Percentiles rank a stretch among this genome's conserved stretches.
Evolutionary conservation across 2,888 invertebrate genomes (phyloP).

Genomic region (Caenorhabditis drosophilae): DNA sequence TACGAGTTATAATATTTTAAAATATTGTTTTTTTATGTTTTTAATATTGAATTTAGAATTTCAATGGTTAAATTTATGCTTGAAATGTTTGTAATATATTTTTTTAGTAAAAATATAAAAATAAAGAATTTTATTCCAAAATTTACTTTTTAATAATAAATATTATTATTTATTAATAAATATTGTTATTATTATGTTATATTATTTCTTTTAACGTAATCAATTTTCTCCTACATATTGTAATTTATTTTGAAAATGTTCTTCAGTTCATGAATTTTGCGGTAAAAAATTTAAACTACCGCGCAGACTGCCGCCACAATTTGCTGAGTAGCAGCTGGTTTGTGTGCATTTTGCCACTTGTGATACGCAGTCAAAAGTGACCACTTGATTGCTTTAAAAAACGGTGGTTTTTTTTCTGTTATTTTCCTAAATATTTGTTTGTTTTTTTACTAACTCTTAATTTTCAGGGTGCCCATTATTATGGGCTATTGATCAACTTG

Average conservation of each 20-base stretch:
- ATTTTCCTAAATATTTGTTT: slow-evolving; percentile 1
- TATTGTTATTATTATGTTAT: too few species aligned
- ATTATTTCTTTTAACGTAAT: too few species aligned
- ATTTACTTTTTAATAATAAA: too few species aligned
- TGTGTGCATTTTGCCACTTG: not conserved
- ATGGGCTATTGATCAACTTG: slow-evolving; percentile 53
- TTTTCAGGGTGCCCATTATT: slow-evolving; percentile 42
- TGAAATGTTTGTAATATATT: too few species aligned
- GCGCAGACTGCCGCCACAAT: slow-evolving; percentile 21
- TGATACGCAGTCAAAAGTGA: slow-evolving; percentile 26
- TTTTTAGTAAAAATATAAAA: too few species aligned
- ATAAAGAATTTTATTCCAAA: too few species aligned
- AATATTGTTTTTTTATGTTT: slow-evolving; percentile 1
- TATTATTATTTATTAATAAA: too few species aligned
- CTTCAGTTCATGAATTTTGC: not conserved
- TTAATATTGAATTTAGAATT: not conserved
- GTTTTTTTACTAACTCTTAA: not conserved
- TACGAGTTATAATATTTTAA: not conserved
- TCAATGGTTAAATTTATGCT: not conserved
- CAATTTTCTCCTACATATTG: too few species aligned
- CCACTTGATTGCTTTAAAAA: slow-evolving; percentile 23
- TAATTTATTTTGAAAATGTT: not conserved
- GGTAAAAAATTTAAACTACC: slow-evolving; percentile 18
- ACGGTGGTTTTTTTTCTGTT: slow-evolving; percentile 18
- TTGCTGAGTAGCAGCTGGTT: slow-evolving; percentile 31